A percentile compares a stretch with the other conserved stretches of the same genome.
phyloP scores from a whole-genome alignment of 2,113 vertebrate genomes.

The Stictonetta naevosa region DNA sequence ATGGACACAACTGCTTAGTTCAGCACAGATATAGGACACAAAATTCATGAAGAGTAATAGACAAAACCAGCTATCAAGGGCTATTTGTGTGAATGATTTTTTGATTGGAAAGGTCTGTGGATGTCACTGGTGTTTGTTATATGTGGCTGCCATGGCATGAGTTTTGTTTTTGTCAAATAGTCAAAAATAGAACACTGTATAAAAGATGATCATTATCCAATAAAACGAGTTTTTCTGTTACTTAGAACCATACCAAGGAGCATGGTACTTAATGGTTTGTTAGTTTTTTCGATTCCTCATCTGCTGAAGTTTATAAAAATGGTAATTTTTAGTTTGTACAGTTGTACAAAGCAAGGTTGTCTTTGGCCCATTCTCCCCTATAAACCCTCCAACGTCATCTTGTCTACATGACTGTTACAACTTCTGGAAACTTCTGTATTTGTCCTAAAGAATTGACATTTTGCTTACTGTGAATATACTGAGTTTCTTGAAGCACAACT shows the following conservation, averaged over 20 bases:
- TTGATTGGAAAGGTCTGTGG: neutral
- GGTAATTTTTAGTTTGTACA: neutral
- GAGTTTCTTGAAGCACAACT: neutral
- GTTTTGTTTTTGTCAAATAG: slow-evolving; percentile 25
- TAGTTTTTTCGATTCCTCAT: neutral
- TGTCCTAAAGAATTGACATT: neutral
- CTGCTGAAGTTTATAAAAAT: neutral
- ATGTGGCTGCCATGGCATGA: neutral
- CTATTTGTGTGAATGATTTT: slow-evolving; percentile 47
- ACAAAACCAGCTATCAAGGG: neutral
- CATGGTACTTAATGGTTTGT: neutral
- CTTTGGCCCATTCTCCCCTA: neutral
- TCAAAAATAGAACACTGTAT: slow-evolving; percentile 6
- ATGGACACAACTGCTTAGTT: neutral
- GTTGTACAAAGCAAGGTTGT: neutral
- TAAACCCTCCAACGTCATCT: neutral
- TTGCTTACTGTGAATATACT: neutral
- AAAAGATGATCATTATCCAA: slow-evolving; percentile 25
- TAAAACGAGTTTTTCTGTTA: slow-evolving; percentile 5
- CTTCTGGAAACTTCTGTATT: too few relatives aligned
- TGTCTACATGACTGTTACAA: neutral
- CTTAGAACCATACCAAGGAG: neutral
- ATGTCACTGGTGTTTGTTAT: slow-evolving; percentile 11
- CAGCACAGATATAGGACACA: neutral
- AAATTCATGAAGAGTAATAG: neutral